Percentiles rank a stretch among this genome's conserved stretches.
phyloP scores from a whole-genome alignment of 2,888 invertebrate genomes.

The Heliconius sara region DNA sequence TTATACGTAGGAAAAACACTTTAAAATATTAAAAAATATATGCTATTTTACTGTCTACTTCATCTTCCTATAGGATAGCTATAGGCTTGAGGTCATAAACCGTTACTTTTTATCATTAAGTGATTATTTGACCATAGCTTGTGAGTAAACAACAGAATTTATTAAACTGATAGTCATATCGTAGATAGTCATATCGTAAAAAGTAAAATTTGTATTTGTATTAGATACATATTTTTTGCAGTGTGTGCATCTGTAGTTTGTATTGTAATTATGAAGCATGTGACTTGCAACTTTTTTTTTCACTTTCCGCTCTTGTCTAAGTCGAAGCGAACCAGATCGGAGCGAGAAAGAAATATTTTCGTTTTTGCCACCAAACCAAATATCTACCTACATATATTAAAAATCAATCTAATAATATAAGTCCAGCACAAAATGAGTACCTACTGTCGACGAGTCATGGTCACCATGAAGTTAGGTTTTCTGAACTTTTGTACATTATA shows the following conservation, averaged over 20 bases:
- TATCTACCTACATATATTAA: too few relatives aligned
- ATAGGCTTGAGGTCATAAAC: background rate
- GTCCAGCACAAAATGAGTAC: too few relatives aligned
- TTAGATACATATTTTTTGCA: background rate
- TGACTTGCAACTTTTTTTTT: background rate
- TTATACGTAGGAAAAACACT: too few relatives aligned
- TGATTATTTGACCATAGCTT: background rate
- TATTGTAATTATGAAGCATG: background rate
- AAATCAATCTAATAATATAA: too few relatives aligned
- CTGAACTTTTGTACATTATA: too few relatives aligned
- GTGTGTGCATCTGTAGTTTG: background rate
- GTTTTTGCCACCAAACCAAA: too few relatives aligned
- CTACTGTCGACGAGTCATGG: too few relatives aligned
- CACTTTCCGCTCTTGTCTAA: background rate
- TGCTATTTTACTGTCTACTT: too few relatives aligned
- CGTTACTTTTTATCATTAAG: background rate
- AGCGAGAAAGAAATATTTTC: too few relatives aligned
- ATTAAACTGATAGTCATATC: slow-evolving; percentile 5
- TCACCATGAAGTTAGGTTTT: too few relatives aligned
- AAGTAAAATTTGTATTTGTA: background rate
- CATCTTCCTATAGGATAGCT: background rate
- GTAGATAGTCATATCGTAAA: background rate
- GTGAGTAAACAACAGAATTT: slow-evolving; percentile 1
- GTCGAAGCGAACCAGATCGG: background rate
- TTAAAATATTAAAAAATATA: too few relatives aligned